Evolutionary conservation across 2,113 vertebrate genomes (phyloP).

Genomic region (cattle (Bos taurus)): ARS-UCD2.0 NC_037337.1:77237001-77237500

Average conservation of each 20-base stretch:
- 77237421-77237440: not conserved
- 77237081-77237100: not conserved
- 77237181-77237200: not conserved
- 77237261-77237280: not conserved
- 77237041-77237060: not conserved
- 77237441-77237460: not conserved
- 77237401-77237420: not conserved
- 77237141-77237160: not conserved
- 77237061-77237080: not conserved
- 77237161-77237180: not conserved
- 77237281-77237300: not conserved
- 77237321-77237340: not conserved
- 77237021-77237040: not conserved
- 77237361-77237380: not conserved
- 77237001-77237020: not conserved
- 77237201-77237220: not conserved
- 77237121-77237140: not conserved
- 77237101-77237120: not conserved
- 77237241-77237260: not conserved
- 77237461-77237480: not conserved
- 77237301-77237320: not conserved
- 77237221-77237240: not conserved
- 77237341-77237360: not conserved
- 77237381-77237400: not conserved
- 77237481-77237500: not conserved